phyloP scores from a whole-genome alignment of 1,140 invertebrate species.

The Steinernema feltiae region DNA sequence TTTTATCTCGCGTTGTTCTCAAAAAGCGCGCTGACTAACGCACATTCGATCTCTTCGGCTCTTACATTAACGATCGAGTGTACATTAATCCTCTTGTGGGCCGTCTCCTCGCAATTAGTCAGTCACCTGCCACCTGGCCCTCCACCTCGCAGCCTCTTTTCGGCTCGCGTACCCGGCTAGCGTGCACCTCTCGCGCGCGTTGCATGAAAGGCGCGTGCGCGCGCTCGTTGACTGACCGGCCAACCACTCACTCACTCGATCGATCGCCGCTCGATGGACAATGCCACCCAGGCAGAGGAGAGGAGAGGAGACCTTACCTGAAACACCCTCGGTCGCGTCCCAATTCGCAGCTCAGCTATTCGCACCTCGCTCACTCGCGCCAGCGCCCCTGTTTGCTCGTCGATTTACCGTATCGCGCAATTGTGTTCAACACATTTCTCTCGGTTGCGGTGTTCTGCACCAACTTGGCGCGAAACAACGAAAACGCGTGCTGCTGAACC shows the following conservation, averaged over 20 bases:
- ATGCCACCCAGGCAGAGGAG: background rate
- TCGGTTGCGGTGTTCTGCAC: too few relatives aligned
- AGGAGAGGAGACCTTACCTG: background rate
- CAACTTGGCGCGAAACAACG: too few relatives aligned
- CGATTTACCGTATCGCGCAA: background rate
- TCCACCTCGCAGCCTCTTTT: background rate
- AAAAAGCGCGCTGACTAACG: too few relatives aligned
- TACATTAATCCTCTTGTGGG: background rate
- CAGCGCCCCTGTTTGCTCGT: background rate
- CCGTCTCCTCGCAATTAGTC: constrained; percentile 1
- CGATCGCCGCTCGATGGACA: background rate
- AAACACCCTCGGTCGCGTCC: background rate
- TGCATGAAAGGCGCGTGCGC: too few relatives aligned
- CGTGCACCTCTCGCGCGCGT: too few relatives aligned
- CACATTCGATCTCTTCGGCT: too few relatives aligned
- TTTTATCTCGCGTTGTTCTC: too few relatives aligned
- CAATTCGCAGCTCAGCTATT: background rate
- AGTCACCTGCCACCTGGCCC: constrained; percentile 12
- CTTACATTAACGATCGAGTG: background rate
- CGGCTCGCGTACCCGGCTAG: background rate
- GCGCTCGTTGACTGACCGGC: too few relatives aligned
- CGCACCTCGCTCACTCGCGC: background rate
- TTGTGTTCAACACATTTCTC: too few relatives aligned
- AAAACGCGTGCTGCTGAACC: background rate
- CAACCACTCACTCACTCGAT: background rate